A percentile compares a stretch with the other conserved stretches of the same genome.
Conservation (phyloP, 2,888 invertebrate genomes). For the Eudemis profundana region DNA sequence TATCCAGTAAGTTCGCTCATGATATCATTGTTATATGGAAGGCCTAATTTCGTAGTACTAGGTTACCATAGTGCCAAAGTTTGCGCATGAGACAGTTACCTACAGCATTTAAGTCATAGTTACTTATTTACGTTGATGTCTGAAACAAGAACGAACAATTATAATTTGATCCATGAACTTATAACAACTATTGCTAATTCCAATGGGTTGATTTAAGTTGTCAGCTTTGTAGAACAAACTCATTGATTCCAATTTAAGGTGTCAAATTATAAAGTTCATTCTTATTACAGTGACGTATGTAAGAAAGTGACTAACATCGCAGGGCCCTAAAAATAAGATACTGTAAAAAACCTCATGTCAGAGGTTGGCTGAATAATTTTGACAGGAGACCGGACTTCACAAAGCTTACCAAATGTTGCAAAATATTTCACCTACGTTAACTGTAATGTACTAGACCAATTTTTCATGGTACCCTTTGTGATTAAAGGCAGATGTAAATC, state of each 20-base stretch:
- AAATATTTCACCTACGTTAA: neutral
- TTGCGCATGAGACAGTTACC: constrained; percentile 35
- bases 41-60: constrained; percentile 60
- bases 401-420: neutral
- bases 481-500: constrained; percentile 20
- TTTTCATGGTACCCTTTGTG: constrained; percentile 5
- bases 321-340: constrained; percentile 1
- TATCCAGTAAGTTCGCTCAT: constrained; percentile 27
- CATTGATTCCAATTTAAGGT: neutral
- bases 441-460: too few species aligned
- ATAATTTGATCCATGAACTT: too few species aligned
- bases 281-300: neutral
- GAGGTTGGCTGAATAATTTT: neutral
- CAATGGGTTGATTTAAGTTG: too few species aligned
- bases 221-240: too few species aligned
- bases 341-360: neutral
- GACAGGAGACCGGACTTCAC: neutral
- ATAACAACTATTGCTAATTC: too few species aligned
- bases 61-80: constrained; percentile 74
- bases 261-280: neutral
- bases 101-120: constrained; percentile 15
- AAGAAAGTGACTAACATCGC: neutral
- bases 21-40: constrained; percentile 30
- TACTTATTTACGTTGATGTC: neutral
- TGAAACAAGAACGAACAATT: too few species aligned